Evolutionary conservation across 2,113 vertebrate genomes (phyloP), one percentile per base, ranked within the genome.

Genomic region (Columba janthina): DNA sequence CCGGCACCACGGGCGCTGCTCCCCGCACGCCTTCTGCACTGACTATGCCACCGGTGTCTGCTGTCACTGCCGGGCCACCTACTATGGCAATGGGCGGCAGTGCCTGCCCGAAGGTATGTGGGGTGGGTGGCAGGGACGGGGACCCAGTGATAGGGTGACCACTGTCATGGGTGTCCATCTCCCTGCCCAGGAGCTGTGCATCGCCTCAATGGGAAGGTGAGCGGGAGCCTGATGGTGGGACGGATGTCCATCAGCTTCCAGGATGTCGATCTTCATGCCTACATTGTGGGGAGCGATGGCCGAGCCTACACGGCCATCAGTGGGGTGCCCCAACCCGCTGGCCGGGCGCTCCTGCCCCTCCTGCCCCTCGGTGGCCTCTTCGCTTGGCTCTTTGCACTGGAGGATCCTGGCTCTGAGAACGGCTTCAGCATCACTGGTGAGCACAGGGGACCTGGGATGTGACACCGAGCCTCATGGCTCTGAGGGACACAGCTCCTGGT

Each of bases 311-410:
- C 98, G 0, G 99, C 99, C 92, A 98, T 99, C 97, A 99, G 99
- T 22, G 97, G 99, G 92, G 98, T 99, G 28, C 44, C 44, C 44
- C 44, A 46, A 19, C 44, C 44, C 4, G 44, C 44, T 46, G 44
- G 44, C 44, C 44, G 44, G 44, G 44, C 44, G 44, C 44, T 46
- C 80, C 98, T 99, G 97, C 99, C 99, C 1, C 96, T 99, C n/a
- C 97, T 98, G 5, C 98, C 99, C 11, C 76, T 99, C 0, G 99
- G 99, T 6, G 99, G 99, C 50, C 97, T 99, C 19, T 99, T 99
- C 10, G 99, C 99, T 4, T 99, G 99, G 99, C 98, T 99, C 72
- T 99, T 99, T 21, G 99, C 99, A 70, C 96, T 99, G 93, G 99
- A 99, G 96, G 98, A 99, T 64, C 99, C 98, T 0, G 98, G 98